These are phyloP conservation scores for Bucorvus abyssinicus DNA, from an alignment of 2,797 vertebrate genomes.

Conservation along the genomic window DNA sequence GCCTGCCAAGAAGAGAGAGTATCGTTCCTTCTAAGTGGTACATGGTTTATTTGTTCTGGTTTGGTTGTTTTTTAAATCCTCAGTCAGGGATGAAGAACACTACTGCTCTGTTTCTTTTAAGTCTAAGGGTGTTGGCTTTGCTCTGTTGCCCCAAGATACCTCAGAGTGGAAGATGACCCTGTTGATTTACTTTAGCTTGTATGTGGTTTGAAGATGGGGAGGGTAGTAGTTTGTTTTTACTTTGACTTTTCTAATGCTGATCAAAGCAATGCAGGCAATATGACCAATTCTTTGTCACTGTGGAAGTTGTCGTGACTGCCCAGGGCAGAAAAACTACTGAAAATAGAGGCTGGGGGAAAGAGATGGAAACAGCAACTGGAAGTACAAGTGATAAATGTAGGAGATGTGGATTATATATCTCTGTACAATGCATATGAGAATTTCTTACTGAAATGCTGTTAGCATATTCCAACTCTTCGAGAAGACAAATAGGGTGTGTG, in stretches of 20 bases:
- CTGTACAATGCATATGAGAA: background rate
- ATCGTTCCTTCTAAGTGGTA: background rate
- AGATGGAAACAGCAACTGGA: background rate
- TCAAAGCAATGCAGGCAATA: background rate
- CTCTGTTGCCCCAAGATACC: background rate
- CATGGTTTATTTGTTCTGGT: rapidly evolving
- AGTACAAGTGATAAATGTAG: background rate
- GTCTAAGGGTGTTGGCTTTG: background rate
- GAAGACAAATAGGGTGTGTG: background rate
- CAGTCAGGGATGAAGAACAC: background rate
- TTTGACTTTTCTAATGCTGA: background rate
- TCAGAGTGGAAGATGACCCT: background rate
- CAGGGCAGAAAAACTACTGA: background rate
- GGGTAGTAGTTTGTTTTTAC: background rate
- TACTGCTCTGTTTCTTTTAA: background rate
- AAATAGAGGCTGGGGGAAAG: background rate
- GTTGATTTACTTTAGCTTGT: background rate
- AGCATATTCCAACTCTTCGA: background rate
- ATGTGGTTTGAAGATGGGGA: background rate
- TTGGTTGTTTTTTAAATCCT: background rate
- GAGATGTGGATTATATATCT: background rate
- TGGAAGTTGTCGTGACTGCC: background rate
- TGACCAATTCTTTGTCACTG: background rate
- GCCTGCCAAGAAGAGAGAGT: background rate
- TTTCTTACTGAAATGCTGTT: background rate